Conservation (phyloP, 2,113 vertebrate species). For the Ramphastos sulfuratus region DNA sequence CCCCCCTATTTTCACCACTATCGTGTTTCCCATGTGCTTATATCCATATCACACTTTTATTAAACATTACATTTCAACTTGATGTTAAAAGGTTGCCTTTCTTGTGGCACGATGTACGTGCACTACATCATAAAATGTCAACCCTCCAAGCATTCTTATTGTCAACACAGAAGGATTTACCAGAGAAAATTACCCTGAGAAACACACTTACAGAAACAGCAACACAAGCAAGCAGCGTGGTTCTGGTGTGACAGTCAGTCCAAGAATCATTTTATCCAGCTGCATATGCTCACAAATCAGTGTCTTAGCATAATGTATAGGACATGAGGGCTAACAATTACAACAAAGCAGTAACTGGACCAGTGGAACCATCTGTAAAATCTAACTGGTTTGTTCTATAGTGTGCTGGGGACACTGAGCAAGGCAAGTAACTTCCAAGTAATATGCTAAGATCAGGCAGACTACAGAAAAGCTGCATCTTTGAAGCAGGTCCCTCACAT, state of each 20-base stretch:
- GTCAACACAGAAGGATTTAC: background rate
- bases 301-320: background rate
- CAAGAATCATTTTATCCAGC: background rate
- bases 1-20: background rate
- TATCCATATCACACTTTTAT: background rate
- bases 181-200: background rate
- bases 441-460: background rate
- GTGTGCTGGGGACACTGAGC: background rate
- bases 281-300: background rate
- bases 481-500: background rate
- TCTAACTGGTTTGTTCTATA: background rate
- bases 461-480: accelerated
- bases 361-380: background rate
- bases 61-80: background rate
- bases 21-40: background rate
- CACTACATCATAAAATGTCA: background rate
- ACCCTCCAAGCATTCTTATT: background rate
- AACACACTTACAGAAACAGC: background rate
- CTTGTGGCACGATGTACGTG: background rate
- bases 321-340: background rate
- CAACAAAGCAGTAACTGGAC: background rate
- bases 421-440: background rate
- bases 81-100: background rate
- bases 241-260: background rate
- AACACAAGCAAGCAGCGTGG: background rate